Percentiles rank a stretch among this genome's conserved stretches.
These are phyloP conservation scores for Epistrophe grossulariae DNA, from an alignment of 2,888 invertebrate genomes.

Conservation along the genomic window DNA sequence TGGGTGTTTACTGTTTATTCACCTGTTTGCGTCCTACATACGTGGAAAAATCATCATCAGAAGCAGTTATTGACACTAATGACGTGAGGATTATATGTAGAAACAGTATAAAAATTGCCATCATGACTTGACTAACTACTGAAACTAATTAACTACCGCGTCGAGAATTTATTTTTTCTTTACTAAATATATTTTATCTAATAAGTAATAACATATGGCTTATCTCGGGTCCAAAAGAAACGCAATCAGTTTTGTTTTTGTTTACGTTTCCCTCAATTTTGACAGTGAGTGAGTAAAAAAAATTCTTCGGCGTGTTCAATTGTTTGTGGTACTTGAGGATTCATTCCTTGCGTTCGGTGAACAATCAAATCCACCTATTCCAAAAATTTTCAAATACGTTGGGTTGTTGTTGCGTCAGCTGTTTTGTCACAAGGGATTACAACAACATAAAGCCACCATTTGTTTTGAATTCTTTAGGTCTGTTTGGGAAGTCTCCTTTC, in stretches of 20 bases:
- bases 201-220: too few species aligned
- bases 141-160: background rate
- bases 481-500: too few species aligned
- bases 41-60: constrained; percentile 52
- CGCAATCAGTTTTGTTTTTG: background rate
- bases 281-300: background rate
- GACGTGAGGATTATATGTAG: constrained; percentile 38
- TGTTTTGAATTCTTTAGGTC: too few species aligned
- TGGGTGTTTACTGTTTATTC: background rate
- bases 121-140: background rate
- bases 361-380: too few species aligned
- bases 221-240: background rate
- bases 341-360: too few species aligned
- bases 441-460: too few species aligned
- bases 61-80: constrained; percentile 26
- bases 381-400: too few species aligned
- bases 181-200: background rate
- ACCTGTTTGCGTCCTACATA: constrained; percentile 68
- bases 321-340: too few species aligned
- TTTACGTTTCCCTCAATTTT: background rate
- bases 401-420: too few species aligned
- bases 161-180: background rate
- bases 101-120: constrained; percentile 31
- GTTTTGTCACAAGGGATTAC: too few species aligned
- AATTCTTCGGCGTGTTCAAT: background rate